Percentiles rank a stretch among this genome's conserved stretches.
Conservation (phyloP, 2,113 vertebrate species). For the Anarhynchus alexandrinus region DNA sequence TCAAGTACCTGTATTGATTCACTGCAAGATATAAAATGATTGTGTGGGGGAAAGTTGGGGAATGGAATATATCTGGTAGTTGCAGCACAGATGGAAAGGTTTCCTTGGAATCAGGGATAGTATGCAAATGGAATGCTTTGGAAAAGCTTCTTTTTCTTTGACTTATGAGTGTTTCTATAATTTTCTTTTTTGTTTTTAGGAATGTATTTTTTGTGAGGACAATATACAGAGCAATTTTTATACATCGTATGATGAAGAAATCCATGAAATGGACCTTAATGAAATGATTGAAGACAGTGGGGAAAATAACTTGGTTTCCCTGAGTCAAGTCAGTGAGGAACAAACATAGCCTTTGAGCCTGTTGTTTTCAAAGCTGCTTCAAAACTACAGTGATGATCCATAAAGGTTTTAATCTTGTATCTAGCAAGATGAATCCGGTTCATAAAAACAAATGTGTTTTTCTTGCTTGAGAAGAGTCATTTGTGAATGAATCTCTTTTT, state of each 20-base stretch:
- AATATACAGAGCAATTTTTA: constrained; percentile 39
- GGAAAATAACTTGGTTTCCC: constrained; percentile 35
- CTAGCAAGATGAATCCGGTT: constrained; percentile 26
- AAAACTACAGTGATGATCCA: background rate
- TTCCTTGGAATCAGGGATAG: background rate
- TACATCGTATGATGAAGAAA: constrained; percentile 69
- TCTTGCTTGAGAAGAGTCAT: constrained; percentile 63
- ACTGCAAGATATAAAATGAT: background rate
- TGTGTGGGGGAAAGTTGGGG: background rate
- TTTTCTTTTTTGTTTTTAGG: constrained; percentile 63
- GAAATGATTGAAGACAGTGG: constrained; percentile 71
- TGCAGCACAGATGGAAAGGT: background rate
- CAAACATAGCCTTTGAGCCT: constrained; percentile 35
- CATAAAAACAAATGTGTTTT: constrained; percentile 17
- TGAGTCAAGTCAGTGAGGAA: constrained; percentile 48
- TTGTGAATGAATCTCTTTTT: constrained; percentile 62
- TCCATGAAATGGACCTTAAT: constrained; percentile 78
- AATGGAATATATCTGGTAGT: background rate
- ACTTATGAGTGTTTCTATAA: background rate
- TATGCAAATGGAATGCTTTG: background rate
- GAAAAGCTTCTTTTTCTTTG: background rate
- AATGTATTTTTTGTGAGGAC: constrained; percentile 87
- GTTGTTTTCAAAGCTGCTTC: background rate
- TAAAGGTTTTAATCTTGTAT: constrained; percentile 14
- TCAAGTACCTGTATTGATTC: background rate